phyloP scores from a whole-genome alignment of 2,113 vertebrate genomes.

The Aldabrachelys gigantea region DNA sequence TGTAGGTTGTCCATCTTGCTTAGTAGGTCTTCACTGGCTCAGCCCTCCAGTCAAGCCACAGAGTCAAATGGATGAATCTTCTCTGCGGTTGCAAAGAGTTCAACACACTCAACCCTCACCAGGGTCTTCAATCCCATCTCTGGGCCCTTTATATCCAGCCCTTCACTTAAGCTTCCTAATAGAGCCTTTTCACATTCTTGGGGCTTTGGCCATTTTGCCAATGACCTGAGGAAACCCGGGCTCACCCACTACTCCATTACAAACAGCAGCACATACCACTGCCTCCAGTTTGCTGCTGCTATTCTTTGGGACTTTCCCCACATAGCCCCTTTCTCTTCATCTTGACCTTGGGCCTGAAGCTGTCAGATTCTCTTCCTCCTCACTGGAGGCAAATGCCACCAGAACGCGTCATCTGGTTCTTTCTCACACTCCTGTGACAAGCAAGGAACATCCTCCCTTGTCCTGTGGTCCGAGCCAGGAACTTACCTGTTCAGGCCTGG shows the following conservation, averaged over 20 bases:
- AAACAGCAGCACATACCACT: not conserved
- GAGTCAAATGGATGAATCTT: not conserved
- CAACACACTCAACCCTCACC: not conserved
- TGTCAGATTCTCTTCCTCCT: not conserved
- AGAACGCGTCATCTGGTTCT: not conserved
- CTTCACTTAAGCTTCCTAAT: not conserved
- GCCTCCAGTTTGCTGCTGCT: not conserved
- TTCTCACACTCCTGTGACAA: not conserved
- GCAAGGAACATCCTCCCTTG: not conserved
- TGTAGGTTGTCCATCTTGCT: not conserved
- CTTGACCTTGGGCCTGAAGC: not conserved
- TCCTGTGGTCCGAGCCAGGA: not conserved
- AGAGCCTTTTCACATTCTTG: not conserved
- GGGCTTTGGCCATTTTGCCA: not conserved
- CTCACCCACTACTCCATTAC: not conserved
- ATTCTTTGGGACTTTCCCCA: not conserved
- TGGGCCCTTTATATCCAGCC: not conserved
- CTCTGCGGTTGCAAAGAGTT: not conserved
- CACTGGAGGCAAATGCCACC: not conserved
- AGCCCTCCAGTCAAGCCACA: not conserved
- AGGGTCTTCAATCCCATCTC: not conserved
- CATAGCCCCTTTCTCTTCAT: not conserved
- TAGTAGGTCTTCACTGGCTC: not conserved
- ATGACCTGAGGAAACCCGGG: not conserved
- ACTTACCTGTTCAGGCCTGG: not conserved